Percentiles rank a stretch among this genome's conserved stretches.
Evolutionary conservation across 1,140 invertebrate genomes (phyloP).

Genomic region (Papilio polytes): DNA sequence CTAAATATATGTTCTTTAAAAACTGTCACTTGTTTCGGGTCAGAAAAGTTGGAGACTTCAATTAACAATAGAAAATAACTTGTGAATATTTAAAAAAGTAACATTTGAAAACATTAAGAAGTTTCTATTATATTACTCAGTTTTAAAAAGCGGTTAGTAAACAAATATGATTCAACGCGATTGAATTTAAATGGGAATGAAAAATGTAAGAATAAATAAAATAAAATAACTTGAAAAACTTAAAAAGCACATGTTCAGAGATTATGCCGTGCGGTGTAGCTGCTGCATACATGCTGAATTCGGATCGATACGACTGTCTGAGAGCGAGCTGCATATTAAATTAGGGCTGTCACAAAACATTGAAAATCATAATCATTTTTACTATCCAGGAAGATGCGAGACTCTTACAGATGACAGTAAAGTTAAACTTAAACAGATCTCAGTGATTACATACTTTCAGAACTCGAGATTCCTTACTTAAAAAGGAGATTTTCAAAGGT

Average conservation of each 20-base stretch:
- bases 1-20: too few relatives aligned
- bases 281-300: constrained; percentile 17
- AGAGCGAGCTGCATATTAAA: constrained; percentile 17
- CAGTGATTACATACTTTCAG: too few relatives aligned
- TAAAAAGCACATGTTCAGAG: constrained; percentile 14
- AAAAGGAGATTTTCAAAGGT: too few relatives aligned
- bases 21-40: too few relatives aligned
- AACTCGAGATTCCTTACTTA: too few relatives aligned
- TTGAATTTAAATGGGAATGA: neutral
- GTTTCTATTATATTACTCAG: neutral
- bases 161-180: neutral
- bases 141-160: neutral
- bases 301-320: constrained; percentile 26
- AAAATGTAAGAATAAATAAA: too few relatives aligned
- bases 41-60: too few relatives aligned
- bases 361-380: neutral
- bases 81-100: too few relatives aligned
- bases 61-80: too few relatives aligned
- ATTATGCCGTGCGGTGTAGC: neutral
- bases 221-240: too few relatives aligned
- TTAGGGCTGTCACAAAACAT: constrained; percentile 7
- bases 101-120: too few relatives aligned
- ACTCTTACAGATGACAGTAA: neutral
- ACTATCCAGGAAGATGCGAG: neutral
- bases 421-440: too few relatives aligned